Evolutionary conservation across 2,888 invertebrate species (phyloP).

Genomic region (Sicus ferrugineus): DNA sequence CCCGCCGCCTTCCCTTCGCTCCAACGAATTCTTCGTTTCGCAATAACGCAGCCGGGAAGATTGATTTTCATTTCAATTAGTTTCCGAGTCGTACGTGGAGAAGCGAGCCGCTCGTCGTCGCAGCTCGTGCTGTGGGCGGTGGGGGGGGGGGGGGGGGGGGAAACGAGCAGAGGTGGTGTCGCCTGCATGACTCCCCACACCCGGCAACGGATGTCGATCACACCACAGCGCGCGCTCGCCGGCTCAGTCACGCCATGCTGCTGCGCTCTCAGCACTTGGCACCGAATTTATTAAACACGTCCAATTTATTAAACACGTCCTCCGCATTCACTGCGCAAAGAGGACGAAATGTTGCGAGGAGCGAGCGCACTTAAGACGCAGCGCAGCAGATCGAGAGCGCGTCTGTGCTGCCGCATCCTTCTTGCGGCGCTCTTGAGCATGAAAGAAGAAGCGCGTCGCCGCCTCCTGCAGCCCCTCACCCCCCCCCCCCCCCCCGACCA

Average conservation of each 20-base stretch:
- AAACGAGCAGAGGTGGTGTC: too few relatives aligned
- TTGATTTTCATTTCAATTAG: too few relatives aligned
- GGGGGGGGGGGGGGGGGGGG: too few relatives aligned
- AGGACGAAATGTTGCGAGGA: background rate
- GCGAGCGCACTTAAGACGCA: background rate
- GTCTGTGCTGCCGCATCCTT: background rate
- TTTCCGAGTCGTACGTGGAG: too few relatives aligned
- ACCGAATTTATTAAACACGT: too few relatives aligned
- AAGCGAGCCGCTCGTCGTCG: too few relatives aligned
- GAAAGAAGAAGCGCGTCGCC: too few relatives aligned
- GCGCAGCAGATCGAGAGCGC: background rate
- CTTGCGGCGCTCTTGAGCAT: too few relatives aligned
- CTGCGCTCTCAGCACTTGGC: background rate
- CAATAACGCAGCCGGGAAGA: too few relatives aligned
- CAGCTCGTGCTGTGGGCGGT: too few relatives aligned
- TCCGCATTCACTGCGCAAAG: background rate
- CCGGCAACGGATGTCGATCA: too few relatives aligned
- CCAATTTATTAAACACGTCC: conserved; percentile 8
- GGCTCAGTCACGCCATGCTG: background rate
- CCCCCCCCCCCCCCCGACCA: background rate
- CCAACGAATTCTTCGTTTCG: background rate
- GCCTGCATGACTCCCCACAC: too few relatives aligned
- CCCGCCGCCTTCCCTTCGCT: background rate
- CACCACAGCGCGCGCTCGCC: background rate
- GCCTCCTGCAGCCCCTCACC: background rate